Conservation (phyloP, 2,888 invertebrate genomes). For the Melanostoma mellinum region DNA sequence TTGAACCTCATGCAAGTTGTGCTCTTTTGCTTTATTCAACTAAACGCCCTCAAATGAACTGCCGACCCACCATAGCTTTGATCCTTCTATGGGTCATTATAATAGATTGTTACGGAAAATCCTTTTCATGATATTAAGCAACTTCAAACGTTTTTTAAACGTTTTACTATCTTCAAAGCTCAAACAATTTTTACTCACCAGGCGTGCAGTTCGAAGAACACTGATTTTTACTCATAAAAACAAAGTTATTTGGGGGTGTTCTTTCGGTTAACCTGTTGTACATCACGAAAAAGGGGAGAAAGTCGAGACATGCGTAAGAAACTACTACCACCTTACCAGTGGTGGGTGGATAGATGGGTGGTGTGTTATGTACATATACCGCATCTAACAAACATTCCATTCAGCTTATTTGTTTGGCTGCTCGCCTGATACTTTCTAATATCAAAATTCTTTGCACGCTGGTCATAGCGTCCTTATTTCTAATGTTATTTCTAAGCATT, state of each 20-base stretch:
- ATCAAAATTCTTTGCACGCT: constrained; percentile 80
- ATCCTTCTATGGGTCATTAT: constrained; percentile 41
- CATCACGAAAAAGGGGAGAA: constrained; percentile 2
- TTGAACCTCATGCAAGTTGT: constrained; percentile 43
- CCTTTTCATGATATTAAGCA: constrained; percentile 68
- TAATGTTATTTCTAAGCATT: constrained; percentile 62
- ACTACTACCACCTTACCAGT: neutral
- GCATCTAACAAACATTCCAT: too few species aligned
- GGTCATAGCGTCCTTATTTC: constrained; percentile 41
- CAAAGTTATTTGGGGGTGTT: neutral
- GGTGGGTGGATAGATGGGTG: neutral
- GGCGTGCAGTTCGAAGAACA: constrained; percentile 76
- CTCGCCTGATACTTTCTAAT: constrained; percentile 80
- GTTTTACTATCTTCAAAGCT: constrained; percentile 80
- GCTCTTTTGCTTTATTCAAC: constrained; percentile 4
- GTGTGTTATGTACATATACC: too few species aligned
- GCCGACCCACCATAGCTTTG: constrained; percentile 37
- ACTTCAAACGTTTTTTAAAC: constrained; percentile 79
- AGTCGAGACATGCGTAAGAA: constrained; percentile 67
- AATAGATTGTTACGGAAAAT: constrained; percentile 17
- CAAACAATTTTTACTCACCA: constrained; percentile 79
- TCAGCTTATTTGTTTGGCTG: constrained; percentile 57
- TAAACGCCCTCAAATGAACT: neutral
- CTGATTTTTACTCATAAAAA: constrained; percentile 18
- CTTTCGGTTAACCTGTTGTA: neutral